Conservation (phyloP, 1,140 invertebrate genomes). For the Lethrus apterus region DNA sequence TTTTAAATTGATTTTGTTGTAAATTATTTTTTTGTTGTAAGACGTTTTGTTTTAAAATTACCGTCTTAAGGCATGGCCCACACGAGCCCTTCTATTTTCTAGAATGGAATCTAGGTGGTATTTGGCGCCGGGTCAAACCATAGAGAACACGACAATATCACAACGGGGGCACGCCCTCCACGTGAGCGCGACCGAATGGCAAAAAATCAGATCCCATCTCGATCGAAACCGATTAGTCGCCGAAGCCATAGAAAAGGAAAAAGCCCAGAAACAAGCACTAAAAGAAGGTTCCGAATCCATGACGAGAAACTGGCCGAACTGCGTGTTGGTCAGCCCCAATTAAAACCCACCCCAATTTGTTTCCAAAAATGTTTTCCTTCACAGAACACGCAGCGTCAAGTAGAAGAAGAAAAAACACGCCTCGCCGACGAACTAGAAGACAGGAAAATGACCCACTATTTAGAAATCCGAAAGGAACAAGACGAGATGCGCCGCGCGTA, state of each 20-base stretch:
- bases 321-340: constrained; percentile 23
- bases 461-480: constrained; percentile 27
- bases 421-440: constrained; percentile 20
- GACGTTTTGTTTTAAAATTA: too few relatives aligned
- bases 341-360: not conserved
- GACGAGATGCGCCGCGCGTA: constrained; percentile 27
- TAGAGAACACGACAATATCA: constrained; percentile 29
- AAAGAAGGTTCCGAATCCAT: constrained; percentile 29
- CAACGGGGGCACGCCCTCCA: constrained; percentile 27
- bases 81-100: too few relatives aligned
- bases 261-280: constrained; percentile 23
- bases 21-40: too few relatives aligned
- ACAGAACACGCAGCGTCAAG: constrained; percentile 27
- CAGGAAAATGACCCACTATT: constrained; percentile 23
- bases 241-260: constrained; percentile 26
- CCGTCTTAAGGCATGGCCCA: too few relatives aligned
- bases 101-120: constrained; percentile 31
- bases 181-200: constrained; percentile 24
- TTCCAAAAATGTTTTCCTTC: not conserved
- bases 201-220: constrained; percentile 26
- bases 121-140: constrained; percentile 24
- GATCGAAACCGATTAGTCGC: constrained; percentile 25
- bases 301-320: constrained; percentile 31
- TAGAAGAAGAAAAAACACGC: constrained; percentile 26
- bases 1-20: too few relatives aligned